A percentile compares a stretch with the other conserved stretches of the same genome.
These are phyloP conservation scores for Neoitamus cyanurus DNA, from an alignment of 2,888 invertebrate genomes.

Conservation along the genomic window DNA sequence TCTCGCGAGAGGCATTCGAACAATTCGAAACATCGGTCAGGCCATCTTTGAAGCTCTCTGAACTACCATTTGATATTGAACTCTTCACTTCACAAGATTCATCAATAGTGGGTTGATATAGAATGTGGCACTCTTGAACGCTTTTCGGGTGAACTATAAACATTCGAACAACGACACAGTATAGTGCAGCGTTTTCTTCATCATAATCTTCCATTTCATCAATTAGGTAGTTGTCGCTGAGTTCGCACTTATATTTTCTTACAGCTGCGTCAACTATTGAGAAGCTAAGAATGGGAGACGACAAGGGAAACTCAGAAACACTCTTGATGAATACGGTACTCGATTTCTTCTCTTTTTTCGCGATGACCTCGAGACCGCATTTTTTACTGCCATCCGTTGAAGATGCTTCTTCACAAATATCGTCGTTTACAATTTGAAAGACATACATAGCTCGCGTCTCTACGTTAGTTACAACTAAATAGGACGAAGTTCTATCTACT, in stretches of 20 bases:
- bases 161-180: slow-evolving; percentile 71
- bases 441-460: slow-evolving; percentile 87
- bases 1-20: neutral
- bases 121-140: slow-evolving; percentile 84
- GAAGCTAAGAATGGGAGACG: slow-evolving; percentile 89
- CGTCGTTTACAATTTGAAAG: slow-evolving; percentile 73
- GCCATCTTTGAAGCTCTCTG: neutral
- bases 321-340: slow-evolving; percentile 73
- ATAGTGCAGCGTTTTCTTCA: slow-evolving; percentile 69
- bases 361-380: neutral
- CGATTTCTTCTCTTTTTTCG: neutral
- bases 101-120: slow-evolving; percentile 69
- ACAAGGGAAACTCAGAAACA: slow-evolving; percentile 87
- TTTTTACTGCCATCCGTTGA: neutral
- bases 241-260: slow-evolving; percentile 67
- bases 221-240: slow-evolving; percentile 64
- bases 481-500: slow-evolving; percentile 86
- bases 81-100: slow-evolving; percentile 59
- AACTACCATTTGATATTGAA: slow-evolving; percentile 56
- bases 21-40: slow-evolving; percentile 24
- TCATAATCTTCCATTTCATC: slow-evolving; percentile 73
- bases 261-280: slow-evolving; percentile 84
- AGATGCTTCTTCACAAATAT: slow-evolving; percentile 42
- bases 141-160: slow-evolving; percentile 90
- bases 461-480: slow-evolving; percentile 88